phyloP scores from a whole-genome alignment of 2,888 invertebrate species.

The Pristionchus mayeri region DNA sequence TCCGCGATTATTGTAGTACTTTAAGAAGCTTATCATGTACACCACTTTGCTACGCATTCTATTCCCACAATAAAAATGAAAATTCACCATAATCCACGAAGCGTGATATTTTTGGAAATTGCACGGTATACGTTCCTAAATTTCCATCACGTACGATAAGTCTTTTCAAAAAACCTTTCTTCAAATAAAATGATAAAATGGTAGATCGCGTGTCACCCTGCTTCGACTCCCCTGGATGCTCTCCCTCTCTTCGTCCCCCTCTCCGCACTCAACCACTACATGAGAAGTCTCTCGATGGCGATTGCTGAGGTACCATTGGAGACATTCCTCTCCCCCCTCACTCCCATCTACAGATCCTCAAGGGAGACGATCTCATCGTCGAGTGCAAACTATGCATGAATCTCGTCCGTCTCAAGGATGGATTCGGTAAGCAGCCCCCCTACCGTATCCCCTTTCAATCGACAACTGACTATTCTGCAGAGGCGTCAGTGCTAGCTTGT shows the following conservation, averaged over 20 bases:
- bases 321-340: no score
- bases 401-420: slow-evolving; percentile 32
- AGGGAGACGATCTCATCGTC: slow-evolving; percentile 38
- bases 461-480: slow-evolving; percentile 13
- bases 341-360: no score
- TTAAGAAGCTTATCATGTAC: no score
- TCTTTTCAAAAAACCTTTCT: no score
- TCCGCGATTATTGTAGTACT: no score
- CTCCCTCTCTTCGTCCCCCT: slow-evolving; percentile 38
- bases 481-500: neutral
- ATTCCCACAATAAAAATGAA: no score
- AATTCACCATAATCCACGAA: no score
- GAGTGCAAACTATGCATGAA: slow-evolving; percentile 36
- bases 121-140: no score
- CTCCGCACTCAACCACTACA: slow-evolving; percentile 16
- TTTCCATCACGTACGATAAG: no score
- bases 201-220: slow-evolving; percentile 35
- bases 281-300: slow-evolving; percentile 25
- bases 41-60: no score
- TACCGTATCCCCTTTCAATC: neutral
- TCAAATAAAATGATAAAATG: no score
- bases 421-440: neutral
- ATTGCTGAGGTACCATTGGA: slow-evolving; percentile 36
- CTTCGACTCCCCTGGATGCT: slow-evolving; percentile 34
- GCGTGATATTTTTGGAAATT: no score